Conservation (phyloP, 2,888 invertebrate species). For the Acleris literana region DNA sequence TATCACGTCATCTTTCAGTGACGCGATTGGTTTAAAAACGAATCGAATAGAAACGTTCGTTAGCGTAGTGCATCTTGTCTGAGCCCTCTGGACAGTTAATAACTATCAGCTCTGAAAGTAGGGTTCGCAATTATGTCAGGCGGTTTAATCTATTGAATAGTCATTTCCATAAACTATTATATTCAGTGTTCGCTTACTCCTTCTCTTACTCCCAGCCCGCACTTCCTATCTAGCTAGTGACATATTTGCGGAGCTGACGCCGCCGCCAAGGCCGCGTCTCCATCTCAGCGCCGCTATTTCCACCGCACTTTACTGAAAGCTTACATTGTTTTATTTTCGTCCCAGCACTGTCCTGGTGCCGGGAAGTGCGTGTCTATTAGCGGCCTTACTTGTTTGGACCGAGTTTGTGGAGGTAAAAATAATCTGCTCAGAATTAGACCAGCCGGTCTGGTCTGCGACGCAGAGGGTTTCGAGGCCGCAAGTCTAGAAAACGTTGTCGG, state of each 20-base stretch:
- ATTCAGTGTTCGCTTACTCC: background rate
- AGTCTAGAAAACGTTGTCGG: background rate
- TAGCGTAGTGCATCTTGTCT: too few species aligned
- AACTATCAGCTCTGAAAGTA: too few species aligned
- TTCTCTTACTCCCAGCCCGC: slow-evolving; percentile 19
- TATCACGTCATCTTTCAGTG: too few species aligned
- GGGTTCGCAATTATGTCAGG: too few species aligned
- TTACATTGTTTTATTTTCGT: slow-evolving; percentile 80
- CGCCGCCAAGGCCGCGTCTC: slow-evolving; percentile 75
- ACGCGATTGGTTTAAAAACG: too few species aligned
- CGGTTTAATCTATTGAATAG: background rate
- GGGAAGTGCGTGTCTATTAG: slow-evolving; percentile 64
- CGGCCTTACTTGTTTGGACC: slow-evolving; percentile 40
- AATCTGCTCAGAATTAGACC: slow-evolving; percentile 17
- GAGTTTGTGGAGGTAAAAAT: slow-evolving; percentile 28
- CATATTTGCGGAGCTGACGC: slow-evolving; percentile 66
- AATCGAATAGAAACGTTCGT: too few species aligned
- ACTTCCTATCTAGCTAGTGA: slow-evolving; percentile 58
- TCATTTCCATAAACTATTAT: background rate
- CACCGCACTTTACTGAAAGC: slow-evolving; percentile 76
- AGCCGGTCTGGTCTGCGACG: background rate
- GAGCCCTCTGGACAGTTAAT: too few species aligned
- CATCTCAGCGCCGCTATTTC: slow-evolving; percentile 70
- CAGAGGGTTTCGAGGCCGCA: background rate
- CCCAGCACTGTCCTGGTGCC: slow-evolving; percentile 61